Percentiles rank a stretch among this genome's conserved stretches.
Conservation (phyloP, 1,140 invertebrate species). For the Penaeus chinensis region DNA sequence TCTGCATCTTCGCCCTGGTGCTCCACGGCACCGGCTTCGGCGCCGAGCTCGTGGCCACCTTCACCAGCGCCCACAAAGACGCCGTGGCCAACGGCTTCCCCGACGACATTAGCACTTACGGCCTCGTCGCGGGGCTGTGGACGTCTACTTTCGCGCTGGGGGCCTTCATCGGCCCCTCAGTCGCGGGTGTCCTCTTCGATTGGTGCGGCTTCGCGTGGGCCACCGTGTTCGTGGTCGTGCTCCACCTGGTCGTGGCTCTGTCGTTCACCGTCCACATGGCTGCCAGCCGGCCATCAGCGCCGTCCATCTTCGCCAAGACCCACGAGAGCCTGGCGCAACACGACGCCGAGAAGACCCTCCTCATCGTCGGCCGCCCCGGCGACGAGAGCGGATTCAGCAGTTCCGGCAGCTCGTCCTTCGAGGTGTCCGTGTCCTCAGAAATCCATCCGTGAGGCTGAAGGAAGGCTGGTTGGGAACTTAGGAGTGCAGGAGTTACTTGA, state of each 20-base stretch:
- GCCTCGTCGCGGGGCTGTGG: slow-evolving; percentile 86
- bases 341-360: slow-evolving; percentile 44
- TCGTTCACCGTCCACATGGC: slow-evolving; percentile 27
- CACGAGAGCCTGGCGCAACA: slow-evolving; percentile 25
- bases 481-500: too few relatives aligned
- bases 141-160: slow-evolving; percentile 87
- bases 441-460: too few relatives aligned
- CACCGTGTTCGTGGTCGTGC: slow-evolving; percentile 76
- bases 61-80: slow-evolving; percentile 82
- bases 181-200: slow-evolving; percentile 82
- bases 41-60: slow-evolving; percentile 83
- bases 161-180: slow-evolving; percentile 83
- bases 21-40: slow-evolving; percentile 83
- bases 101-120: slow-evolving; percentile 85
- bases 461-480: too few relatives aligned
- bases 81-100: slow-evolving; percentile 79
- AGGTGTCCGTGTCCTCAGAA: background rate
- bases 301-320: slow-evolving; percentile 47
- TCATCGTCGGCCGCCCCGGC: slow-evolving; percentile 10
- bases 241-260: slow-evolving; percentile 55
- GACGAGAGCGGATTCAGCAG: background rate
- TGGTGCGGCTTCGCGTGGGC: slow-evolving; percentile 78
- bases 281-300: background rate
- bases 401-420: background rate
- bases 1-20: slow-evolving; percentile 77